A percentile compares a stretch with the other conserved stretches of the same genome.
Conservation (phyloP, 2,797 vertebrate genomes). For the Pempheris klunzingeri region DNA sequence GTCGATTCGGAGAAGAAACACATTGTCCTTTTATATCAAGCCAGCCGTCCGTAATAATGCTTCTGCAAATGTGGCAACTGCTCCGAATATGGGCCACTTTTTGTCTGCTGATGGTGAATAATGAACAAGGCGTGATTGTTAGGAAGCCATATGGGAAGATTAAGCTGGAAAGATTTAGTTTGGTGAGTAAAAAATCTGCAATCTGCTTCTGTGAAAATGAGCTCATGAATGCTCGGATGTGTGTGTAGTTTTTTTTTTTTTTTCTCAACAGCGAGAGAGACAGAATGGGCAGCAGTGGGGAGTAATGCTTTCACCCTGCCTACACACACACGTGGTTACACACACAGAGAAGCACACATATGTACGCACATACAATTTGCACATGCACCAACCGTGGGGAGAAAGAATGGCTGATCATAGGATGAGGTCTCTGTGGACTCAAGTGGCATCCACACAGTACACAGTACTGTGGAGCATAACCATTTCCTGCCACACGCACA, state of each 20-base stretch:
- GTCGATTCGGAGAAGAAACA: constrained; percentile 37
- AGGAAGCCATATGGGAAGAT: constrained; percentile 65
- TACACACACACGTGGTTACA: constrained; percentile 32
- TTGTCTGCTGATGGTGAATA: constrained; percentile 57
- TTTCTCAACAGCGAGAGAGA: constrained; percentile 52
- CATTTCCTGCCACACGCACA: constrained; percentile 35
- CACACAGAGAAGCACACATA: constrained; percentile 38
- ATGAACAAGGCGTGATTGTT: constrained; percentile 57
- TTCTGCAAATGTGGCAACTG: constrained; percentile 46
- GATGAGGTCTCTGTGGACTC: constrained; percentile 53
- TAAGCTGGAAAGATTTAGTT: constrained; percentile 56
- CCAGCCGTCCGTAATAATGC: constrained; percentile 31
- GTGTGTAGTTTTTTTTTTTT: constrained; percentile 6
- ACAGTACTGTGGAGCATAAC: constrained; percentile 29
- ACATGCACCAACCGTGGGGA: constrained; percentile 28
- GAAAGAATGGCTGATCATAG: constrained; percentile 42
- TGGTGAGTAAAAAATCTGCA: constrained; percentile 55
- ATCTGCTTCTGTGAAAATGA: constrained; percentile 67
- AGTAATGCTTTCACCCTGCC: constrained; percentile 55
- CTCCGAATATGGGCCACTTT: constrained; percentile 42
- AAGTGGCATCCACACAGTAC: constrained; percentile 37
- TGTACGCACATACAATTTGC: constrained; percentile 32
- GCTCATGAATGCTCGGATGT: constrained; percentile 39
- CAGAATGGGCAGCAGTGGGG: constrained; percentile 75
- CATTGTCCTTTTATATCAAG: constrained; percentile 39